These are phyloP conservation scores for Tachysurus fulvidraco DNA, from an alignment of 2,113 vertebrate genomes.

Conservation along the genomic window DNA sequence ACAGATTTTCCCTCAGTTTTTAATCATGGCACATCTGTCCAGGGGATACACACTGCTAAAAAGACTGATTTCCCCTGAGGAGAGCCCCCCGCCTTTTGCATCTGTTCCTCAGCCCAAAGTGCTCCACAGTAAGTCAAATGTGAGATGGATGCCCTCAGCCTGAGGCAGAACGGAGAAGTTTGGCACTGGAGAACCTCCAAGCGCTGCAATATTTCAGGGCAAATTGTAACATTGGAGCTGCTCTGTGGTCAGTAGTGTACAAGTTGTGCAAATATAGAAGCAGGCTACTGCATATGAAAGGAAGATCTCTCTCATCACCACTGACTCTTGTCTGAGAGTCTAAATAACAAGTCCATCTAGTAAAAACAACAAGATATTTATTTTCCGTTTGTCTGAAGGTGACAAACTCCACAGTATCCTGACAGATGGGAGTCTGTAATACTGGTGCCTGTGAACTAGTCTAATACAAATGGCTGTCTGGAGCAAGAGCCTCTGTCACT, in stretches of 20 bases:
- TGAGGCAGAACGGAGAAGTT: conserved; percentile 19
- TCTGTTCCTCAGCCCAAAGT: conserved; percentile 60
- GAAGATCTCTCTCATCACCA: neutral
- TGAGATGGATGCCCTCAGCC: conserved; percentile 39
- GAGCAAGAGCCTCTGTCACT: conserved; percentile 43
- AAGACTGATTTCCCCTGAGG: conserved; percentile 71
- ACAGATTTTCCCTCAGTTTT: conserved; percentile 66
- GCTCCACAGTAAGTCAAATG: conserved; percentile 48
- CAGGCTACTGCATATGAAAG: neutral
- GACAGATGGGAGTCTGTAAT: conserved; percentile 17
- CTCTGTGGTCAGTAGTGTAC: neutral
- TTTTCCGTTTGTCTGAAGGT: neutral
- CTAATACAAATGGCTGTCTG: conserved; percentile 29
- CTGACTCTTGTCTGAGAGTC: neutral
- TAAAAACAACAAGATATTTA: neutral
- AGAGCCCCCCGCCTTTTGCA: conserved; percentile 61
- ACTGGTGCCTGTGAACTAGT: neutral
- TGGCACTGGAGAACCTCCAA: conserved; percentile 16
- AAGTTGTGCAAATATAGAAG: neutral
- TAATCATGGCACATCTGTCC: conserved; percentile 71
- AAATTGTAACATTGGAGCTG: conserved; percentile 10
- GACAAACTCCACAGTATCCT: neutral
- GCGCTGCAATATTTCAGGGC: conserved; percentile 28
- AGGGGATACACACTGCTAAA: conserved; percentile 61
- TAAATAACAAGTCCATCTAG: neutral